phyloP scores from a whole-genome alignment of 1,140 invertebrate genomes.

The Diprion similis region DNA sequence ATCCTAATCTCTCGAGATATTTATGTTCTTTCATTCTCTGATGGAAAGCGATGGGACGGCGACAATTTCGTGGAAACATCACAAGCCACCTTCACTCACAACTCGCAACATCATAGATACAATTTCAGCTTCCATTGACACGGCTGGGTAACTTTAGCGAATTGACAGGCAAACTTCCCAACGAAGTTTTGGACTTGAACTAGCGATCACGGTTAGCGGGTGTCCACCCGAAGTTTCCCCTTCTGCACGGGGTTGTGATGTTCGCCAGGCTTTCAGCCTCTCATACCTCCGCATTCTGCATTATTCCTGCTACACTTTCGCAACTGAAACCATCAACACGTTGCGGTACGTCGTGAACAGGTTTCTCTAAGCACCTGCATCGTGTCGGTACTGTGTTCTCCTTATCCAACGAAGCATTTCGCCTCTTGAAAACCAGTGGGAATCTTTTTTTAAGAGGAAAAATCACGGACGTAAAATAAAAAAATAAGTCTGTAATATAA shows the following conservation, averaged over 20 bases:
- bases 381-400: no score
- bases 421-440: no score
- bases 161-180: neutral
- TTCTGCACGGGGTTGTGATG: neutral
- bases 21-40: neutral
- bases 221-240: neutral
- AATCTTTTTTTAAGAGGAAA: no score
- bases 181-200: neutral
- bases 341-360: no score
- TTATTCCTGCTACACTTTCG: no score
- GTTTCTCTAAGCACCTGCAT: no score
- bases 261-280: neutral
- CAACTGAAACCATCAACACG: no score
- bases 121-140: neutral
- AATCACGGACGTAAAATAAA: no score
- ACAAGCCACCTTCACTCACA: neutral
- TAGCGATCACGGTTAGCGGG: conserved; percentile 6
- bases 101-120: neutral
- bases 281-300: neutral
- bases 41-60: neutral
- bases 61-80: neutral
- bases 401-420: no score
- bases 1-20: no score
- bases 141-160: neutral
- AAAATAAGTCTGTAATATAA: no score